Conservation (phyloP, 2,797 vertebrate species). For the Picus viridis region DNA sequence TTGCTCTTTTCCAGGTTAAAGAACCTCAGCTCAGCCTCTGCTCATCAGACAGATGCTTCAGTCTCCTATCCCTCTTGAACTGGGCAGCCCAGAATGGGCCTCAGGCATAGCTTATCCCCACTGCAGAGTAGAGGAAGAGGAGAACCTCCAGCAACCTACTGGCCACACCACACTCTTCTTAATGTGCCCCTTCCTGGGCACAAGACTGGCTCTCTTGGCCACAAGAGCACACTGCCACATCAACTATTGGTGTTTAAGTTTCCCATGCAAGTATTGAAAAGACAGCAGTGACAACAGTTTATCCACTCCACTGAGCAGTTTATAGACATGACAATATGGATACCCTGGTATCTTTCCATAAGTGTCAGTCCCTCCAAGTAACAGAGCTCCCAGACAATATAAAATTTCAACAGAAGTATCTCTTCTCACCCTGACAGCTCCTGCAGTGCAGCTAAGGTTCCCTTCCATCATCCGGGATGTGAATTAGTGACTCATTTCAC, state of each 20-base stretch:
- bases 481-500: not conserved
- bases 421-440: not conserved
- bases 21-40: too few relatives aligned
- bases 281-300: not conserved
- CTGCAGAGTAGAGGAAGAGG: too few relatives aligned
- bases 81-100: too few relatives aligned
- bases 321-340: not conserved
- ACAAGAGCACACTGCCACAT: not conserved
- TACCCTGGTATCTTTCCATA: not conserved
- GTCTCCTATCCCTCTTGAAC: too few relatives aligned
- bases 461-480: not conserved
- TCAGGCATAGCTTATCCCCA: too few relatives aligned
- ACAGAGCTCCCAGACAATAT: not conserved
- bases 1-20: too few relatives aligned
- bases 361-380: not conserved
- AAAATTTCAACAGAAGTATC: not conserved
- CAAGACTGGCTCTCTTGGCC: too few relatives aligned
- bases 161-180: too few relatives aligned
- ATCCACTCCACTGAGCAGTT: not conserved
- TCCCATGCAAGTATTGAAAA: not conserved
- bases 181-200: too few relatives aligned
- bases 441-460: not conserved
- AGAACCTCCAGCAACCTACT: too few relatives aligned
- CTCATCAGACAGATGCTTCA: too few relatives aligned
- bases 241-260: not conserved